A percentile compares a stretch with the other conserved stretches of the same genome.
phyloP scores from a whole-genome alignment of 2,113 vertebrate genomes.

The Eleginops maclovinus region DNA sequence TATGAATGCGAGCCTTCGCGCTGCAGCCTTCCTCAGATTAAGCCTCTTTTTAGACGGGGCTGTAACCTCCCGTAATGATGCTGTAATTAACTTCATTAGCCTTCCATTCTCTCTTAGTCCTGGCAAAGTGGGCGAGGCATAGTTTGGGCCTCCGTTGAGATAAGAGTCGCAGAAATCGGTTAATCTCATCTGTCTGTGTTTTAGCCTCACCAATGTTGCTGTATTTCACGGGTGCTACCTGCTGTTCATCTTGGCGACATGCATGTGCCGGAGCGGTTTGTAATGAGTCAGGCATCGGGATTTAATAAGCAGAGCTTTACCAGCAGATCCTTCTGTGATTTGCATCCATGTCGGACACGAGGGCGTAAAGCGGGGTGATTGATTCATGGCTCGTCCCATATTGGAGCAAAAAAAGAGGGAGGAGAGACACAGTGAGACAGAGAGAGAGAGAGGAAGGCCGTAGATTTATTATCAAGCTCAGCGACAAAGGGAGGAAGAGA shows the following conservation, averaged over 20 bases:
- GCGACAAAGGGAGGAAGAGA: slow-evolving; percentile 85
- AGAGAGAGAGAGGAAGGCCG: slow-evolving; percentile 67
- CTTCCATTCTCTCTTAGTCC: slow-evolving; percentile 63
- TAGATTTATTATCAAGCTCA: slow-evolving; percentile 81
- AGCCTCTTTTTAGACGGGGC: slow-evolving; percentile 65
- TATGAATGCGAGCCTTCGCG: slow-evolving; percentile 55
- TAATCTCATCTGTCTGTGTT: slow-evolving; percentile 69
- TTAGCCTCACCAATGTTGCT: slow-evolving; percentile 62
- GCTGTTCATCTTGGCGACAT: slow-evolving; percentile 73
- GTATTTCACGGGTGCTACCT: slow-evolving; percentile 66
- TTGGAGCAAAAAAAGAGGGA: slow-evolving; percentile 55
- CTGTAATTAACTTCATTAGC: slow-evolving; percentile 71
- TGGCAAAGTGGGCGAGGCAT: slow-evolving; percentile 66
- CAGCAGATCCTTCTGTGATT: slow-evolving; percentile 79
- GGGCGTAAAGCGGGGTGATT: slow-evolving; percentile 76
- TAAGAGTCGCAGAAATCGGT: slow-evolving; percentile 63
- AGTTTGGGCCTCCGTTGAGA: slow-evolving; percentile 66
- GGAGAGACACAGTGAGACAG: slow-evolving; percentile 28
- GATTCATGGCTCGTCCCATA: slow-evolving; percentile 77
- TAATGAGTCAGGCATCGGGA: slow-evolving; percentile 75
- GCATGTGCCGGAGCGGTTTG: slow-evolving; percentile 55
- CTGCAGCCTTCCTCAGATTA: slow-evolving; percentile 62
- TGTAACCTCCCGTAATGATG: slow-evolving; percentile 68
- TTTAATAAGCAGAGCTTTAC: slow-evolving; percentile 80
- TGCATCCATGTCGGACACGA: slow-evolving; percentile 80